Base-by-base conservation (phyloP, 1,140 invertebrate species). In the Agrypnia vestita region DNA sequence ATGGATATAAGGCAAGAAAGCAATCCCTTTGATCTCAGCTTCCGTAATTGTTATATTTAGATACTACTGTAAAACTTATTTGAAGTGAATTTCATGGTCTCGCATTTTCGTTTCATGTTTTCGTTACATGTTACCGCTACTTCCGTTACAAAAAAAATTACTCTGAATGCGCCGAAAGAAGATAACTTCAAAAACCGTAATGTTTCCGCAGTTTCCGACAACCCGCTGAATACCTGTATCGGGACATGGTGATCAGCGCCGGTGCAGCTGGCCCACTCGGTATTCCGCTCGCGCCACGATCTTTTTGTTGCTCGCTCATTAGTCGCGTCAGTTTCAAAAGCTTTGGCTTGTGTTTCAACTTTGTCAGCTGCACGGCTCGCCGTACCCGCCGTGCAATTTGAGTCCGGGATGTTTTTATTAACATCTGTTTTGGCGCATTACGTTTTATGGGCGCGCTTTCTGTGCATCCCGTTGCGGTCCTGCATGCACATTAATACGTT, bases 311-410 rank as follows among this genome's bases (percentile, higher is more conserved):
- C 35, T 17, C 47, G 35, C 79, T 80, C 79, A 80, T 80, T 80
- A 80, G 79, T 71, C 46, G 79, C 49, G 79, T 80, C 79, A 80
- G 72, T 80, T 80, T 76, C 71, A 53, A 71, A 76, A 80, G 17
- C 79, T 72, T 12, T 69, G 11, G 79, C 79, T 80, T 80, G 56
- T 75, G 73, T 80, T 62, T 62, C 59, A 62, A 61, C 59, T 56
- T 56, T 56, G 53, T 56, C 53, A 15, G 53, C 53, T 56, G 53
- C 53, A 56, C 9, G 15, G n/a, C n/a, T 19, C 53, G 0, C 6
- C 25, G 8, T 56, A 4, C n/a, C n/a, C 53, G 0, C 6, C 25
- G 8, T 56, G 4, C 53, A 56, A 56, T 56, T 56, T 56, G 53
- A 56, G 19, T n/a, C 53, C 7, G n/a, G 15, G 0, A 17, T 56